phyloP scores from a whole-genome alignment of 2,113 vertebrate species.

The Psittacara wagleri region DNA sequence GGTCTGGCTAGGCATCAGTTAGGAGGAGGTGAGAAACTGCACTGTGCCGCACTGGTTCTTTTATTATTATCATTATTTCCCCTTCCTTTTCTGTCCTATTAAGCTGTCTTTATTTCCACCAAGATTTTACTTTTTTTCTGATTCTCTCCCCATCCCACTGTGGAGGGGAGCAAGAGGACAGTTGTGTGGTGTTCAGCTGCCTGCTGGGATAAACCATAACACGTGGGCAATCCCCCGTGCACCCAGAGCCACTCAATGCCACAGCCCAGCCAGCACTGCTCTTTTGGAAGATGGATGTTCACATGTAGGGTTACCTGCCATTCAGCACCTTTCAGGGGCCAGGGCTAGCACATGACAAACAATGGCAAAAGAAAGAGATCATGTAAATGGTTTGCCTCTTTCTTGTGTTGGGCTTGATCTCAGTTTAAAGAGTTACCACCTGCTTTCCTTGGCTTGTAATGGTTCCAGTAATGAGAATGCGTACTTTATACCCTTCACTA shows the following conservation, averaged over 20 bases:
- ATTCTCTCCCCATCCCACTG: neutral
- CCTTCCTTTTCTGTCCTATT: neutral
- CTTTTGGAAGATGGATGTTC: neutral
- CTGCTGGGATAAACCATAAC: neutral
- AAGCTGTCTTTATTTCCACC: neutral
- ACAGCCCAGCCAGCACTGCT: neutral
- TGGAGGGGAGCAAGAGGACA: neutral
- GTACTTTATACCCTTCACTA: neutral
- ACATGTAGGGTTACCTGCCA: neutral
- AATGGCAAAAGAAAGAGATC: neutral
- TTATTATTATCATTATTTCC: neutral
- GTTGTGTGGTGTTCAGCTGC: neutral
- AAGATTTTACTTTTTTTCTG: neutral
- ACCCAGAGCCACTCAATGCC: neutral
- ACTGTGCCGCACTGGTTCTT: fast-evolving
- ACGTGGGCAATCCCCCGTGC: neutral
- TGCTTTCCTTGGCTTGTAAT: neutral
- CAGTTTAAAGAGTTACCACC: neutral
- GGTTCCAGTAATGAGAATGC: neutral
- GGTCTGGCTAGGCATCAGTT: neutral
- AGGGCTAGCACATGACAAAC: neutral
- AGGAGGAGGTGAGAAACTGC: neutral
- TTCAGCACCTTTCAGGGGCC: neutral
- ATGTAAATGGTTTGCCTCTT: neutral
- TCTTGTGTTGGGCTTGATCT: neutral